phyloP scores from a whole-genome alignment of 2,797 vertebrate genomes.

The Sylvia borin region DNA sequence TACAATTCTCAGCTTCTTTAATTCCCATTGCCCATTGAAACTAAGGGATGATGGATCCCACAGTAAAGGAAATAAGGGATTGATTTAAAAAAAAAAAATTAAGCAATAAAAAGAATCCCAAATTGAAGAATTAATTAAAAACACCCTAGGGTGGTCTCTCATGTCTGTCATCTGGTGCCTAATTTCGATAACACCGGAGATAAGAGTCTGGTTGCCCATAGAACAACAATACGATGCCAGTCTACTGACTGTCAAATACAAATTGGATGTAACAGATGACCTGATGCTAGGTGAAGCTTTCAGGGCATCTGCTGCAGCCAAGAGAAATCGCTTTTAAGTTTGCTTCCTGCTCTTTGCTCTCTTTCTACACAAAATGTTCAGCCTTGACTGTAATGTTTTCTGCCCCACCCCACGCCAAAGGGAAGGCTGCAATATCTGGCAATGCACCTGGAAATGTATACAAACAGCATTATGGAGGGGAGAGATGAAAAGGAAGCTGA shows the following conservation, averaged over 20 bases:
- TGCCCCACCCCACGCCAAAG: neutral
- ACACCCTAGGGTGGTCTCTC: neutral
- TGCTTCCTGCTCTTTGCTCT: neutral
- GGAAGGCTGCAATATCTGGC: neutral
- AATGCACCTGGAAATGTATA: neutral
- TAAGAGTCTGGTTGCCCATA: neutral
- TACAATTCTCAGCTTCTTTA: neutral
- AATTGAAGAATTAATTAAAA: neutral
- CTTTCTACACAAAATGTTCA: neutral
- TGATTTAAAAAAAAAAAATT: neutral
- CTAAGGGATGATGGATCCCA: neutral
- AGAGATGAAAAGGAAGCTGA: constrained; percentile 26
- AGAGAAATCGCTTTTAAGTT: neutral
- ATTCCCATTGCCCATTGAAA: neutral
- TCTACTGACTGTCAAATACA: neutral
- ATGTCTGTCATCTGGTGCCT: neutral
- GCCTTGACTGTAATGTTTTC: neutral
- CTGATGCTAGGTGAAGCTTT: neutral
- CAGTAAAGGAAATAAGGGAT: neutral
- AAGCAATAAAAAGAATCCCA: neutral
- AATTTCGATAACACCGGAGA: neutral
- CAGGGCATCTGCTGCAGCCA: neutral
- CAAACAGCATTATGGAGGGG: neutral
- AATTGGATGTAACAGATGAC: neutral
- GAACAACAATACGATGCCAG: neutral